Base-by-base conservation (phyloP, 2,113 vertebrate genomes). In the Abramis brama region DNA sequence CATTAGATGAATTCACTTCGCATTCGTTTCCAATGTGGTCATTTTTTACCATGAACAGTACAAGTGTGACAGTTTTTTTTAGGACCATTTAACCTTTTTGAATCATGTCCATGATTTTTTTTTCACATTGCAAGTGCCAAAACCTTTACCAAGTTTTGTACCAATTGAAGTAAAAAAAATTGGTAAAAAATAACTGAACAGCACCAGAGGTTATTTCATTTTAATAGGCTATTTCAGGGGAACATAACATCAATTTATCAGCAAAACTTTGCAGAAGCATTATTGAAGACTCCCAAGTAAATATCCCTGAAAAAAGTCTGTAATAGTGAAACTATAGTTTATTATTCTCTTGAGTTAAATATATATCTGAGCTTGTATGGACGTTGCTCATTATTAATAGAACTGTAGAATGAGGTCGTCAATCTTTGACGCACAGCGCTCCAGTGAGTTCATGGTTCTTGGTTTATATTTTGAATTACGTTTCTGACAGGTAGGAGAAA, bases 351-450 rank as follows among this genome's bases (percentile, higher is more conserved):
- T 64, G 55, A 15, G 55, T 62, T 27, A n/a, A 62, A 64, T 8
- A 39, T n/a, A 80, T 30, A 13, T 27, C 27, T 75, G 68, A 73
- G 23, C 59, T 12, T 73, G 17, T 85, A 73, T 70, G 6, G 36
- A 39, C 36, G 9, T 60, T 79, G 27, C 47, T 75, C 27, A 43
- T 25, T 86, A 82, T 52, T 64, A 33, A 82, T 74, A 86, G 39
- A 70, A 33, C 23, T 36, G 23, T 68, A 82, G 47, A 82, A 82
- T 68, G n/a, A 86, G 64, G 57, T 55, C 50, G 73, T 82, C 59
- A 68, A 2, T 86, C 45, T 27, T 64, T 64, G 68, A 50, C 8
- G 25, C n/a, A 79, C 30, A 39, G 43, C 78, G 39, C 78, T 39
- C 57, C 60, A 21, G 33, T 33, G 17, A 68, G 79, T 70, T 66